Evolutionary conservation across 2,113 vertebrate species (phyloP).

Genomic region (Hydrolagus affinis): DNA sequence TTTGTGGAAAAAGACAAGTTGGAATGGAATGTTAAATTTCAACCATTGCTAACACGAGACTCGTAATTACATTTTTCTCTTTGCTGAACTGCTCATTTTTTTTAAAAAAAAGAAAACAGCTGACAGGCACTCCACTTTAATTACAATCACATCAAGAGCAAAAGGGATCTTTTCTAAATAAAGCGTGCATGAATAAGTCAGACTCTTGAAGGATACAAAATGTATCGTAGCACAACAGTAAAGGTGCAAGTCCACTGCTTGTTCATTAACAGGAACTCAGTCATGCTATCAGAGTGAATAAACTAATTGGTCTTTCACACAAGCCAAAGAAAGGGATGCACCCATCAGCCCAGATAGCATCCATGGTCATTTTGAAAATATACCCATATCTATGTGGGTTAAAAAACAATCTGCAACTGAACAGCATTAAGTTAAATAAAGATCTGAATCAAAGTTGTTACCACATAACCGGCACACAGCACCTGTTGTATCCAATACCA

Average conservation of each 20-base stretch:
- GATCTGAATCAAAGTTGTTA: not conserved
- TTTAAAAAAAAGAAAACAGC: not conserved
- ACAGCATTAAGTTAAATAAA: too few species aligned
- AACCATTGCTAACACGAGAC: not conserved
- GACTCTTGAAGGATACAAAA: not conserved
- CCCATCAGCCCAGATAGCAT: not conserved
- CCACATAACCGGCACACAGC: not conserved
- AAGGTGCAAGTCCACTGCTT: not conserved
- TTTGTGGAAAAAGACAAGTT: not conserved
- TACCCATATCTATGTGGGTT: not conserved
- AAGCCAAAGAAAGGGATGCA: not conserved
- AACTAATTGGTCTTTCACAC: not conserved
- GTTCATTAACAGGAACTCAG: not conserved
- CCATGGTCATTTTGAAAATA: not conserved
- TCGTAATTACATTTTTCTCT: not conserved
- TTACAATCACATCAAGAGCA: not conserved
- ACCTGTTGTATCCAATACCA: not conserved
- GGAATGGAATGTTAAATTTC: not conserved
- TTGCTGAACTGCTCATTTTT: not conserved
- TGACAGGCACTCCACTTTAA: not conserved
- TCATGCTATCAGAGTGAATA: not conserved
- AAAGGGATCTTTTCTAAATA: not conserved
- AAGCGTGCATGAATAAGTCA: not conserved
- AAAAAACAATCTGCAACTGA: not conserved
- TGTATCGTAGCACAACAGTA: not conserved